Conservation (phyloP, 2,113 vertebrate genomes). For the Smithornis capensis region DNA sequence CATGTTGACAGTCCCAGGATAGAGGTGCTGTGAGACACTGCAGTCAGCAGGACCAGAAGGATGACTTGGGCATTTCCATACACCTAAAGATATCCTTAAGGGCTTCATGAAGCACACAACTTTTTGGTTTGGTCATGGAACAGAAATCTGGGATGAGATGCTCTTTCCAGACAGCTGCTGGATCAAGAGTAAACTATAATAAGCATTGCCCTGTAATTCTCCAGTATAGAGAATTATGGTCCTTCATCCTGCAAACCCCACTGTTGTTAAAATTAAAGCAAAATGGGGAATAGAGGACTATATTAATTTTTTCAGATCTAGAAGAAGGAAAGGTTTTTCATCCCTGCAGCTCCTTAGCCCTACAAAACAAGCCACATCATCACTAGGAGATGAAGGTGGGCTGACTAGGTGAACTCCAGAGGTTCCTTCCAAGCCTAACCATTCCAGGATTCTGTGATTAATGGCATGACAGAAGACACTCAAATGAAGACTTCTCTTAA, state of each 20-base stretch:
- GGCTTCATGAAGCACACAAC: neutral
- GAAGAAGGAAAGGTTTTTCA: neutral
- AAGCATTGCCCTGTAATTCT: neutral
- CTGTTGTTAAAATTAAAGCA: neutral
- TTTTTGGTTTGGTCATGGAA: neutral
- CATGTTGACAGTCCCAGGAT: accelerated
- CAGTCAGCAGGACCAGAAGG: neutral
- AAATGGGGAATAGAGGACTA: neutral
- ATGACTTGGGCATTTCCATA: neutral
- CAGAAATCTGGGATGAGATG: neutral
- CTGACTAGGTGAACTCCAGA: neutral
- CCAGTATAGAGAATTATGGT: neutral
- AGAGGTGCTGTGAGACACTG: neutral
- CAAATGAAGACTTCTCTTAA: neutral
- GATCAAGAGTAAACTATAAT: neutral
- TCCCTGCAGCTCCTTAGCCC: neutral
- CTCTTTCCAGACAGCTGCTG: neutral
- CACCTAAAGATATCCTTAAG: neutral
- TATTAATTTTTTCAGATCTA: neutral
- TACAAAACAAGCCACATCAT: neutral
- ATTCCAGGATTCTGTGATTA: neutral
- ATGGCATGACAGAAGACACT: neutral
- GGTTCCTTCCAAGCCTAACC: neutral
- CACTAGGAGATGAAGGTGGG: neutral
- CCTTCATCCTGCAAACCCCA: neutral